phyloP scores from a whole-genome alignment of 2,888 invertebrate species.

The Scelioninae gen. 1 region DNA sequence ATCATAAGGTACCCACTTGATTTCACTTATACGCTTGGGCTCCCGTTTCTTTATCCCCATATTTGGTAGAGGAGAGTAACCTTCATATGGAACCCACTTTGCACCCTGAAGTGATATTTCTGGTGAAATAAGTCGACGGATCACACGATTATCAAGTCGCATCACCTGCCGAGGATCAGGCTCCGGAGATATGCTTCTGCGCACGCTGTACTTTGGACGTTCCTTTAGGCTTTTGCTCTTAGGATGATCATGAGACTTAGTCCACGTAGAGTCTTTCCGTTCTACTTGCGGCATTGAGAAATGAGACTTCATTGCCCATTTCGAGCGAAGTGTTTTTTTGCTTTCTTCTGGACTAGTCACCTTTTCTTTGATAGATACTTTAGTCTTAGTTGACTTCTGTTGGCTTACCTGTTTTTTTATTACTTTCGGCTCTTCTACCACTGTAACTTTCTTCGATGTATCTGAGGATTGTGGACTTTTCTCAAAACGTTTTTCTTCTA shows the following conservation, averaged over 20 bases:
- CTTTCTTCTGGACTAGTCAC: slow-evolving; percentile 75
- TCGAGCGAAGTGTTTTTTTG: slow-evolving; percentile 75
- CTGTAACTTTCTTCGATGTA: slow-evolving; percentile 78
- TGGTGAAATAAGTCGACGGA: slow-evolving; percentile 81
- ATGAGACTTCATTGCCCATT: slow-evolving; percentile 81
- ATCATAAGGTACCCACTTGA: slow-evolving; percentile 81
- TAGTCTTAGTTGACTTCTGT: slow-evolving; percentile 46
- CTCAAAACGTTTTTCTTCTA: too few relatives aligned
- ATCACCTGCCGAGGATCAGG: slow-evolving; percentile 79
- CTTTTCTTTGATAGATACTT: slow-evolving; percentile 76
- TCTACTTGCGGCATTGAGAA: slow-evolving; percentile 80
- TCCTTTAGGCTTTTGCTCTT: slow-evolving; percentile 82
- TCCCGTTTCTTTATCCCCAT: slow-evolving; percentile 81
- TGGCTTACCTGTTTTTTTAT: slow-evolving; percentile 37
- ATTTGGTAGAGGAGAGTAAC: slow-evolving; percentile 80
- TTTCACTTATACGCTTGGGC: slow-evolving; percentile 79
- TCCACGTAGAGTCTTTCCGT: slow-evolving; percentile 77
- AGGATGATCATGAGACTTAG: slow-evolving; percentile 75
- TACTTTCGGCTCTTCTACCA: slow-evolving; percentile 71
- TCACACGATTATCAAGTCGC: slow-evolving; percentile 78
- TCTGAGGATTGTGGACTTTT: slow-evolving; percentile 69
- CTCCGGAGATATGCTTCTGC: slow-evolving; percentile 82
- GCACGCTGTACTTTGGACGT: slow-evolving; percentile 81
- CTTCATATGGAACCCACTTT: slow-evolving; percentile 82
- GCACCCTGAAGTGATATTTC: slow-evolving; percentile 79